phyloP scores from a whole-genome alignment of 2,797 vertebrate species.

The Enteromius trimaculatus region DNA sequence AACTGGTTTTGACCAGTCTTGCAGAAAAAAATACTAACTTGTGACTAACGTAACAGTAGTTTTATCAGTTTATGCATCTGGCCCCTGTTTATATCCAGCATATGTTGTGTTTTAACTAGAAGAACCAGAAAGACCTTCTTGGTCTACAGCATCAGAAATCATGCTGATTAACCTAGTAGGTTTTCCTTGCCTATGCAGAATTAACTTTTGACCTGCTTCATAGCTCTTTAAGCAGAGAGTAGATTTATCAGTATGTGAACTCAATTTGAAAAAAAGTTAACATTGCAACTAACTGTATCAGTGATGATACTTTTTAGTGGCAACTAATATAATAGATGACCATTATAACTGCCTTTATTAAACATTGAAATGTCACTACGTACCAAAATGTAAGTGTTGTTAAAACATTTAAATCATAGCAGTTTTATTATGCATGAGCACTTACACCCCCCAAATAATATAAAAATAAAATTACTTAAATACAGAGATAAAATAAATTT shows the following conservation, averaged over 20 bases:
- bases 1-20: not conserved
- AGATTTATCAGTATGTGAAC: not conserved
- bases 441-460: too few relatives aligned
- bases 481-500: not conserved
- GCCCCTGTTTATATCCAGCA: not conserved
- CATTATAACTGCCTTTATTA: not conserved
- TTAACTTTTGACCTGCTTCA: not conserved
- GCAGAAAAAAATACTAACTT: not conserved
- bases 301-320: not conserved
- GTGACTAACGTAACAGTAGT: not conserved
- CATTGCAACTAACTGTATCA: not conserved
- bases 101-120: not conserved
- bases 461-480: too few relatives aligned
- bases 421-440: not conserved
- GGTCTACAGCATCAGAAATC: not conserved
- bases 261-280: not conserved
- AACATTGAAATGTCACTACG: not conserved
- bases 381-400: not conserved
- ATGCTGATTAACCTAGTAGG: not conserved
- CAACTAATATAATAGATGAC: not conserved
- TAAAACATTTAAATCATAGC: not conserved
- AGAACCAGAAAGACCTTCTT: not conserved
- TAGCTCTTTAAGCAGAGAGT: not conserved
- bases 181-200: not conserved
- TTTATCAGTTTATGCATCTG: not conserved